Conservation (phyloP, 1,140 invertebrate species). For the Platorchestia sp. region DNA sequence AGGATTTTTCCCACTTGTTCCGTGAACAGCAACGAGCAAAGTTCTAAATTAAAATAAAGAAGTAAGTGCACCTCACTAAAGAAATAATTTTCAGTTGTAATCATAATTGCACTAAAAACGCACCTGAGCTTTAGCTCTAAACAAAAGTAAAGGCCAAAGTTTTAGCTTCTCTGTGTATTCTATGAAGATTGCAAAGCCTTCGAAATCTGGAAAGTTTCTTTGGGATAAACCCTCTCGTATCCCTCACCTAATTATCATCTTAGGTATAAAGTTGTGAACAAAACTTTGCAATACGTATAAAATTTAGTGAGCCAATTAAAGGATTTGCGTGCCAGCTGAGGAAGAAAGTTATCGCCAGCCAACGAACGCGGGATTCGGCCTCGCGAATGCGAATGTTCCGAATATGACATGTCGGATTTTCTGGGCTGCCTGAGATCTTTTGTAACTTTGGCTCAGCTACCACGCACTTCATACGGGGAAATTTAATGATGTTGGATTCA, state of each 20-base stretch:
- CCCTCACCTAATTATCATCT: constrained; percentile 54
- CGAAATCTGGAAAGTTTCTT: constrained; percentile 24
- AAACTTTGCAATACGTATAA: constrained; percentile 50
- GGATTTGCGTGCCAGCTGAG: constrained; percentile 46
- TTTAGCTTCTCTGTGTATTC: neutral
- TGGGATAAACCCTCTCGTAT: constrained; percentile 48
- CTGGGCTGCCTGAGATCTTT: neutral
- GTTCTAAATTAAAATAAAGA: neutral
- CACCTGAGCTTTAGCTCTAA: constrained; percentile 29
- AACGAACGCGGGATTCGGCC: neutral
- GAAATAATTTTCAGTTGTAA: constrained; percentile 44
- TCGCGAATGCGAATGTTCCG: neutral
- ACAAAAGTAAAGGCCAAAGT: constrained; percentile 38
- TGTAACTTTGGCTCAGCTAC: neutral
- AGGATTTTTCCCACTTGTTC: neutral
- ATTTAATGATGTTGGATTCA: no score
- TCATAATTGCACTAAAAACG: constrained; percentile 36
- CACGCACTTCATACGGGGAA: no score
- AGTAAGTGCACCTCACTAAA: neutral
- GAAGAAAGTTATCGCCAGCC: constrained; percentile 17
- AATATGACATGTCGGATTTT: neutral
- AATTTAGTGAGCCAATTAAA: constrained; percentile 55
- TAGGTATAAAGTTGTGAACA: constrained; percentile 48
- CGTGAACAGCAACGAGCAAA: neutral
- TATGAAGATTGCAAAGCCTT: constrained; percentile 28